Evolutionary conservation across 2,113 vertebrate species (phyloP).

Genomic region (Nothocercus nigrocapillus): DNA sequence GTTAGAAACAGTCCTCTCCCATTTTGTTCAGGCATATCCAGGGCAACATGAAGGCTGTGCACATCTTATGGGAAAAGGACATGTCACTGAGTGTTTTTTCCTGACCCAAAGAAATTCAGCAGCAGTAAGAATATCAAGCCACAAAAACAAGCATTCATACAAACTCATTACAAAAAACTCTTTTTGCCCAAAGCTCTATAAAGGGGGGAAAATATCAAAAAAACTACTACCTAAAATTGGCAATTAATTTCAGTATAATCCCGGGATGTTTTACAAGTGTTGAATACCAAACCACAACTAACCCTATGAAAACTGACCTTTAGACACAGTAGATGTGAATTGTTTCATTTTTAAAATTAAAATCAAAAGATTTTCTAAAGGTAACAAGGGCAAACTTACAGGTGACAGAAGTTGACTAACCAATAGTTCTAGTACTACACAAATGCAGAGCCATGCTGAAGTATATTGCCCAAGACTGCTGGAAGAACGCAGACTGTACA

Average conservation of each 20-base stretch:
- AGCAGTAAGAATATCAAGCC: not conserved
- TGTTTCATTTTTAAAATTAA: not conserved
- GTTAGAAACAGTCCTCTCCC: not conserved
- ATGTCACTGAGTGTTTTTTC: not conserved
- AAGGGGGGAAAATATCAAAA: not conserved
- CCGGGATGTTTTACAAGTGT: not conserved
- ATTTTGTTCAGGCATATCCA: not conserved
- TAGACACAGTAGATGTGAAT: not conserved
- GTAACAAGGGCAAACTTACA: not conserved
- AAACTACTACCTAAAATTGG: not conserved
- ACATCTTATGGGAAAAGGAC: not conserved
- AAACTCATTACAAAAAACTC: not conserved
- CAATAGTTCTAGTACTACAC: not conserved
- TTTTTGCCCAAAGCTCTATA: not conserved
- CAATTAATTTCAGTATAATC: not conserved
- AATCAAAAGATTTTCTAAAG: not conserved
- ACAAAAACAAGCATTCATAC: not conserved
- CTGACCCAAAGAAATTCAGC: not conserved
- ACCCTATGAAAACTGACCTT: not conserved
- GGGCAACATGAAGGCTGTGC: not conserved
- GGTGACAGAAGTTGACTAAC: not conserved
- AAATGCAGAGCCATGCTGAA: not conserved
- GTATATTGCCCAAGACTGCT: fast-evolving
- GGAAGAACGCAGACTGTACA: fast-evolving
- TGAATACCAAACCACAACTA: not conserved